Evolutionary conservation across 1,140 invertebrate genomes (phyloP).

Genomic region (Musca vetustissima): DNA sequence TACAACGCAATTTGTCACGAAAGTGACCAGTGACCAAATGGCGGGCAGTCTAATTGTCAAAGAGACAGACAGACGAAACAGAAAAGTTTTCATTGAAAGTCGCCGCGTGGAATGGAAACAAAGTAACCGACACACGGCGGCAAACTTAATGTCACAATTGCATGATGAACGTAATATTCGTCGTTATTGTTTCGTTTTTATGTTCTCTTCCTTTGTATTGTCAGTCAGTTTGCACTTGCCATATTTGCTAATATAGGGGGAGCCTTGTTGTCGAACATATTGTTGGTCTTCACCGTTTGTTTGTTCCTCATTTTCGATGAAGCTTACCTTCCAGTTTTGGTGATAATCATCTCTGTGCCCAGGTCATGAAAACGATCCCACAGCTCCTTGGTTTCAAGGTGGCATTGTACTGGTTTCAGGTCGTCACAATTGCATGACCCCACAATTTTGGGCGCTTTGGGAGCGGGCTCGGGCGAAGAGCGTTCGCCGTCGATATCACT

Average conservation of each 20-base stretch:
- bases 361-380: constrained; percentile 94
- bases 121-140: no score
- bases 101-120: neutral
- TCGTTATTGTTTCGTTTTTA: constrained; percentile 1
- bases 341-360: constrained; percentile 98
- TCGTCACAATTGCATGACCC: constrained; percentile 82
- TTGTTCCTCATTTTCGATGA: neutral
- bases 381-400: constrained; percentile 90
- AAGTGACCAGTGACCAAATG: no score
- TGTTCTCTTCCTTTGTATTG: neutral
- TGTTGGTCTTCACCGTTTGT: no score
- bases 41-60: neutral
- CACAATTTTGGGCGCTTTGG: constrained; percentile 53
- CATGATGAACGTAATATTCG: constrained; percentile 8
- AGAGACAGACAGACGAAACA: neutral
- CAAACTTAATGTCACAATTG: constrained; percentile 16
- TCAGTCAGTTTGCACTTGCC: no score
- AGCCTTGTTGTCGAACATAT: no score
- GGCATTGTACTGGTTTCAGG: constrained; percentile 79
- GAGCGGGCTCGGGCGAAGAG: constrained; percentile 52
- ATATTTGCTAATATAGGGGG: no score
- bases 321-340: constrained; percentile 91
- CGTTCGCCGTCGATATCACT: constrained; percentile 53
- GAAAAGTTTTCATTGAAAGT: constrained; percentile 4
- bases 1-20: constrained; percentile 29